Conservation (phyloP, 2,113 vertebrate genomes). For the Struthidea cinerea region DNA sequence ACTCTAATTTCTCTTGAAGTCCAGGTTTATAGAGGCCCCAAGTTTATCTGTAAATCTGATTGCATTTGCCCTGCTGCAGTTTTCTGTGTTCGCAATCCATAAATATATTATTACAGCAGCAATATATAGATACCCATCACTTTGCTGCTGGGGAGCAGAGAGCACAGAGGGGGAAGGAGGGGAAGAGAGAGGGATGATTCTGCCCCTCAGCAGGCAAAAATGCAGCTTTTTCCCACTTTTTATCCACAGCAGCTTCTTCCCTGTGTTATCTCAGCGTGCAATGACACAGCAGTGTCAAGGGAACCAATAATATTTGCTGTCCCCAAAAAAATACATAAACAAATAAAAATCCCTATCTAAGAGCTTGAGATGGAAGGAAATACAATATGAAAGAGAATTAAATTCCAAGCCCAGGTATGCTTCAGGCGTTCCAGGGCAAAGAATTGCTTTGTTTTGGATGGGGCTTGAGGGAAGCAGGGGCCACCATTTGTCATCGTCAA, state of each 20-base stretch:
- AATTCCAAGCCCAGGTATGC: neutral
- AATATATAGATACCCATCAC: neutral
- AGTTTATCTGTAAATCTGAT: neutral
- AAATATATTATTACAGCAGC: neutral
- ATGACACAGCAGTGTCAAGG: neutral
- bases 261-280: fast-evolving
- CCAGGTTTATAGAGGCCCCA: neutral
- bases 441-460: neutral
- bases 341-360: neutral
- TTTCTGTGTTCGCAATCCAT: neutral
- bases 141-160: neutral
- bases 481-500: neutral
- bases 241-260: neutral
- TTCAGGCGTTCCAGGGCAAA: neutral
- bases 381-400: neutral
- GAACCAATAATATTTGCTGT: neutral
- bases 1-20: neutral
- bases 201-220: neutral
- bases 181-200: fast-evolving
- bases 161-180: neutral
- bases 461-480: neutral
- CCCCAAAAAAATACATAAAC: neutral
- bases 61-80: neutral
- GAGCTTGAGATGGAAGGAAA: neutral
- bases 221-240: neutral